Conservation (phyloP, 1,140 invertebrate species). For the Phocides pigmalion region DNA sequence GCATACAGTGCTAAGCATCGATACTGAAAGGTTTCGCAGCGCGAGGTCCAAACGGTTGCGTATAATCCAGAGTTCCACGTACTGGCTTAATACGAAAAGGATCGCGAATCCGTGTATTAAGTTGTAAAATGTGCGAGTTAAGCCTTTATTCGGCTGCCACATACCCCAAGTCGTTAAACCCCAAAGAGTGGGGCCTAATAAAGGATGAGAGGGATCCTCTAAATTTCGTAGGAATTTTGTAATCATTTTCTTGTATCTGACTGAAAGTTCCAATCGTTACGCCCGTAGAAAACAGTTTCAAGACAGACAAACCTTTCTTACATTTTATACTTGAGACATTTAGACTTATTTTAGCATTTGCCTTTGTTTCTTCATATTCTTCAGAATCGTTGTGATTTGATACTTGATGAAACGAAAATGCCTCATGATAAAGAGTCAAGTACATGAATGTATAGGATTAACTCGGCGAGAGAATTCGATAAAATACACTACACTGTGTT, state of each 20-base stretch:
- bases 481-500: too few species aligned
- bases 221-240: conserved; percentile 38
- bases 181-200: conserved; percentile 61
- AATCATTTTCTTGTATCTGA: conserved; percentile 24
- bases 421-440: too few species aligned
- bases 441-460: too few species aligned
- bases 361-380: too few species aligned
- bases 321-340: too few species aligned
- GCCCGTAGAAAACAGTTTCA: too few species aligned
- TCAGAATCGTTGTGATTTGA: too few species aligned
- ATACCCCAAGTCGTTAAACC: conserved; percentile 61
- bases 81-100: conserved; percentile 66
- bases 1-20: conserved; percentile 67
- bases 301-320: too few species aligned
- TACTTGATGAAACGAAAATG: too few species aligned
- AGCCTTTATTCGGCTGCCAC: conserved; percentile 50
- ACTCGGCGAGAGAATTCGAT: too few species aligned
- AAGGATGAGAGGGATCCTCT: conserved; percentile 52
- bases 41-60: conserved; percentile 54
- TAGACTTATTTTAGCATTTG: too few species aligned
- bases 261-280: too few species aligned
- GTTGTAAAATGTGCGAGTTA: conserved; percentile 45
- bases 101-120: conserved; percentile 52
- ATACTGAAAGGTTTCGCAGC: conserved; percentile 62
- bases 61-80: conserved; percentile 64